Evolutionary conservation across 2,113 vertebrate species (phyloP).

Genomic region (Artemisiospiza belli): DNA sequence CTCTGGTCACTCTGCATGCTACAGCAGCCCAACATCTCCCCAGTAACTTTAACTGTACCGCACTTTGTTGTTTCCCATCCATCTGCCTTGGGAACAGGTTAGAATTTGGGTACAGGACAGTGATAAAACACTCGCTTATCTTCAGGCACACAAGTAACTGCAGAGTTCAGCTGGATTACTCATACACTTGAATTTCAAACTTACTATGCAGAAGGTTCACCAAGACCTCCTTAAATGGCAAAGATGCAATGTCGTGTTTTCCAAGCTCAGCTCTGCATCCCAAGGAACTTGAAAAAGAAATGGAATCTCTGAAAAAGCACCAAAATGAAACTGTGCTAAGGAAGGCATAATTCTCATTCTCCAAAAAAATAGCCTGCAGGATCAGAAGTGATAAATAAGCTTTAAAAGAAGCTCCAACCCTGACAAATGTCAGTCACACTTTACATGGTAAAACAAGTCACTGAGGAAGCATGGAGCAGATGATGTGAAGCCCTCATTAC

Average conservation of each 20-base stretch:
- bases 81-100: neutral
- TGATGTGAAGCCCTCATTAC: neutral
- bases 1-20: neutral
- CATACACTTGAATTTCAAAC: constrained; percentile 44
- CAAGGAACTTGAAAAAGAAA: neutral
- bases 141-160: neutral
- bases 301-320: neutral
- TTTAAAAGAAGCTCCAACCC: neutral
- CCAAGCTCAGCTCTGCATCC: neutral
- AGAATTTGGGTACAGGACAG: neutral
- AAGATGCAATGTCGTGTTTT: neutral
- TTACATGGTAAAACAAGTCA: neutral
- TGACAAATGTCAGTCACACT: neutral
- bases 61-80: neutral
- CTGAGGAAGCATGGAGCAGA: rapidly evolving
- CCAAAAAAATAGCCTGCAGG: neutral
- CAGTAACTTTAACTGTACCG: neutral
- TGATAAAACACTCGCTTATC: neutral
- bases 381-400: neutral
- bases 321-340: neutral
- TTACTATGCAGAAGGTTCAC: neutral
- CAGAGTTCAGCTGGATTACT: constrained; percentile 46
- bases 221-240: constrained; percentile 60
- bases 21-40: neutral
- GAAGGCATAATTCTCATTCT: neutral